These are phyloP conservation scores for Tetanocera ferruginea DNA, from an alignment of 2,888 invertebrate species.

Conservation along the genomic window DNA sequence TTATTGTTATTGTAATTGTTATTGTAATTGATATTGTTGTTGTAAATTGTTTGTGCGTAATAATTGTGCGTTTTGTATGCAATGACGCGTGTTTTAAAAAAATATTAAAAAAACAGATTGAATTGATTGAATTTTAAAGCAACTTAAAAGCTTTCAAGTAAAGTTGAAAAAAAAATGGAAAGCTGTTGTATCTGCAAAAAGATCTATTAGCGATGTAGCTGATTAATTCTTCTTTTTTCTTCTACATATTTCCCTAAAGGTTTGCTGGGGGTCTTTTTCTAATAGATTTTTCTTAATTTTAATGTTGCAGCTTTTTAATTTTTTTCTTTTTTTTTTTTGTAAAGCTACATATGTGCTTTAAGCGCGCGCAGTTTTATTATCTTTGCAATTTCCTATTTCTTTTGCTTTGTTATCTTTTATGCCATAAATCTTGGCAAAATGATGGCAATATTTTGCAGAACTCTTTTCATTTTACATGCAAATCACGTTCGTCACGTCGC, in stretches of 20 bases:
- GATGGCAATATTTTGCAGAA: background rate
- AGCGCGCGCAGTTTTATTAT: background rate
- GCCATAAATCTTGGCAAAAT: background rate
- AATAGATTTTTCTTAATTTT: no score
- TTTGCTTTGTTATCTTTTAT: background rate
- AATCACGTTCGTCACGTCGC: slow-evolving; percentile 29
- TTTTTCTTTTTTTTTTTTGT: no score
- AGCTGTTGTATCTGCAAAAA: background rate
- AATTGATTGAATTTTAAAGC: background rate
- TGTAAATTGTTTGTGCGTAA: background rate
- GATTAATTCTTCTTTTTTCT: background rate
- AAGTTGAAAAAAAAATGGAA: background rate
- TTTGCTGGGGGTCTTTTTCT: no score
- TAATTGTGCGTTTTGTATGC: background rate
- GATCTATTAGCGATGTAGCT: background rate
- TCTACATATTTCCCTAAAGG: background rate
- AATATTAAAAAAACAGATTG: background rate
- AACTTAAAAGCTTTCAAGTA: background rate
- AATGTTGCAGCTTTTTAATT: no score
- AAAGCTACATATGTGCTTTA: no score
- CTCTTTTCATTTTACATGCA: background rate
- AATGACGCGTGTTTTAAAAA: no score
- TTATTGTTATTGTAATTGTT: background rate
- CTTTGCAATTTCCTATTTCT: background rate
- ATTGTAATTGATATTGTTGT: background rate